phyloP scores from a whole-genome alignment of 2,888 invertebrate genomes.

The Caenorhabditis sp. region DNA sequence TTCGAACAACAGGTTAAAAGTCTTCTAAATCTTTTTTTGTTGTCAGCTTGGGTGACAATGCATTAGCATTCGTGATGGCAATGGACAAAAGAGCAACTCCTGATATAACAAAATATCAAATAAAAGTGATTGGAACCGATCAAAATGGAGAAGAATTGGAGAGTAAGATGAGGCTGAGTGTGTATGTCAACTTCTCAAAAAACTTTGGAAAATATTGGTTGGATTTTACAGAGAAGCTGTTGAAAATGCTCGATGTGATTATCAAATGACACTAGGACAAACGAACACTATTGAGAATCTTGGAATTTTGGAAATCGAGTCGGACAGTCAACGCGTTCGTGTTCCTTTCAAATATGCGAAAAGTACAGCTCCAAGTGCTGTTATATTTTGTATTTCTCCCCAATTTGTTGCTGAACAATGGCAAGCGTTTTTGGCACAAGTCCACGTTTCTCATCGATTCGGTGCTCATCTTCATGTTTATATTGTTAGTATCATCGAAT shows the following conservation, averaged over 20 bases:
- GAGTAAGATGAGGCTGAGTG: background rate
- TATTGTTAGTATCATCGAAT: slow-evolving; percentile 9
- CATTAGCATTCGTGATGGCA: background rate
- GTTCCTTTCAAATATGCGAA: slow-evolving; percentile 11
- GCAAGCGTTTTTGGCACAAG: slow-evolving; percentile 14
- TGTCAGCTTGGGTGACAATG: background rate
- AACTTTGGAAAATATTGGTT: background rate
- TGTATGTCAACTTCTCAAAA: background rate
- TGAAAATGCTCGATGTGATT: background rate
- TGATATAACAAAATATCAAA: background rate
- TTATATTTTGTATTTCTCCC: slow-evolving; percentile 17
- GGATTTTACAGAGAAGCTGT: background rate
- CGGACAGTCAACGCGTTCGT: background rate
- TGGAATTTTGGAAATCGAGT: background rate
- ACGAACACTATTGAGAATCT: background rate
- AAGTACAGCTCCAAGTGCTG: slow-evolving; percentile 8
- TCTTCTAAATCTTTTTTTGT: too few species aligned
- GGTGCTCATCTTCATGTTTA: slow-evolving; percentile 20
- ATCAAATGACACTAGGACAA: background rate
- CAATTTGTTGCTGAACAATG: slow-evolving; percentile 18
- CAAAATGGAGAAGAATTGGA: too few species aligned
- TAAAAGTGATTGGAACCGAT: background rate
- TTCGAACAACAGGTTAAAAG: too few species aligned
- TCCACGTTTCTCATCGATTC: slow-evolving; percentile 9
- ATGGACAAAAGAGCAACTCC: background rate